Conservation (phyloP, 1,140 invertebrate genomes). For the Chionoecetes opilio region DNA sequence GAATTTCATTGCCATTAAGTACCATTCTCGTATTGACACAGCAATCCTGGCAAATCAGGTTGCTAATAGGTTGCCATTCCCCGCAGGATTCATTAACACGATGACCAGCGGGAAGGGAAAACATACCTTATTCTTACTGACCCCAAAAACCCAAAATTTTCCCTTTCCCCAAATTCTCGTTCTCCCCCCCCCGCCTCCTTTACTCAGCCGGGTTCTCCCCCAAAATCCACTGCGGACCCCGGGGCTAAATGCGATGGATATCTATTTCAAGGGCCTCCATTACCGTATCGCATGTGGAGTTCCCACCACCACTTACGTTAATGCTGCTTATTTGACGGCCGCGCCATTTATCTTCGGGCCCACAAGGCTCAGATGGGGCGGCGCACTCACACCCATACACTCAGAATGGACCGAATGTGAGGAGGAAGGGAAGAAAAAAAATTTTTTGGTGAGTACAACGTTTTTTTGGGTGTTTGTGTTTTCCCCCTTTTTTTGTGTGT, state of each 20-base stretch:
- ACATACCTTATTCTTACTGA: constrained; percentile 28
- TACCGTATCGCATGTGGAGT: constrained; percentile 80
- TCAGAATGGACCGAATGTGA: constrained; percentile 33
- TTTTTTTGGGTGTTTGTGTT: background rate
- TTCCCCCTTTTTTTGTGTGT: no score
- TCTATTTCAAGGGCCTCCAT: constrained; percentile 79
- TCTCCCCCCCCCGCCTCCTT: background rate
- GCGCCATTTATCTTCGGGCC: constrained; percentile 76
- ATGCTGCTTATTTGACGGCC: constrained; percentile 78
- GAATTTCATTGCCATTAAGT: constrained; percentile 58
- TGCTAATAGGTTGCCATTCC: constrained; percentile 63
- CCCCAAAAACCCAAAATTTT: constrained; percentile 56
- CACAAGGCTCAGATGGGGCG: constrained; percentile 65
- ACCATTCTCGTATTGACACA: constrained; percentile 56
- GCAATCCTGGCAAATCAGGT: constrained; percentile 55
- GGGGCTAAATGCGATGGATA: constrained; percentile 79
- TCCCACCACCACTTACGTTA: constrained; percentile 78
- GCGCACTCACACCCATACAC: constrained; percentile 60
- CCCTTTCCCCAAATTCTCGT: background rate
- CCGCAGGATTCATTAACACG: constrained; percentile 56
- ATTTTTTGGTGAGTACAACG: no score
- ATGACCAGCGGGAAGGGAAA: constrained; percentile 31
- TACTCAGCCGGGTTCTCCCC: background rate
- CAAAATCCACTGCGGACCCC: constrained; percentile 64
- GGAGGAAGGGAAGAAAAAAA: background rate